A percentile compares a stretch with the other conserved stretches of the same genome.
Evolutionary conservation across 2,888 invertebrate genomes (phyloP).

Genomic region (Lycia hirtaria): DNA sequence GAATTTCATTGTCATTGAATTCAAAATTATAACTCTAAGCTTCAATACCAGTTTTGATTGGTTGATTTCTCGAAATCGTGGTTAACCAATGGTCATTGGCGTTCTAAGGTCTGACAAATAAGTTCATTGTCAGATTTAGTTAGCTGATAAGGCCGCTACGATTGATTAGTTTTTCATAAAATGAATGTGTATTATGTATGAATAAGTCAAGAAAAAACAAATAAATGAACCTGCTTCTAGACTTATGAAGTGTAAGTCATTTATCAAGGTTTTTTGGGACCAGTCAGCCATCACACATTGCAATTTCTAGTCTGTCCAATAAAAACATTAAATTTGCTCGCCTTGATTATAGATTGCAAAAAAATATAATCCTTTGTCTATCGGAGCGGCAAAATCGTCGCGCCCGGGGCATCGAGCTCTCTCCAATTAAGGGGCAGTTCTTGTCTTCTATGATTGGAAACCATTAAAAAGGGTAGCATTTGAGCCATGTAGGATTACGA

Average conservation of each 20-base stretch:
- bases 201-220: background rate
- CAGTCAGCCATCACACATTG: conserved; percentile 1
- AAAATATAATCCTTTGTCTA: conserved; percentile 28
- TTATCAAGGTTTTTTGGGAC: conserved; percentile 8
- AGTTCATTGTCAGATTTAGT: no score
- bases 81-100: no score
- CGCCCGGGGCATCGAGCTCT: conserved; percentile 65
- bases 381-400: conserved; percentile 33
- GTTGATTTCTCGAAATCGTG: no score
- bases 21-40: no score
- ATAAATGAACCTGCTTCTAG: background rate
- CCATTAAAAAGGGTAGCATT: conserved; percentile 60
- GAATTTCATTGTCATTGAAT: no score
- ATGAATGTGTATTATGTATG: background rate
- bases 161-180: conserved; percentile 4
- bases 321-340: conserved; percentile 14
- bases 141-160: background rate
- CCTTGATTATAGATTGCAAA: conserved; percentile 32
- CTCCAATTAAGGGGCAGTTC: conserved; percentile 75
- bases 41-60: no score
- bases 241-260: conserved; percentile 14
- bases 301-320: conserved; percentile 10
- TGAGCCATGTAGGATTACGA: conserved; percentile 55
- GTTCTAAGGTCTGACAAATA: no score
- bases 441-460: conserved; percentile 76